Conservation (phyloP, 2,888 invertebrate species). For the Lithophane leautieri region DNA sequence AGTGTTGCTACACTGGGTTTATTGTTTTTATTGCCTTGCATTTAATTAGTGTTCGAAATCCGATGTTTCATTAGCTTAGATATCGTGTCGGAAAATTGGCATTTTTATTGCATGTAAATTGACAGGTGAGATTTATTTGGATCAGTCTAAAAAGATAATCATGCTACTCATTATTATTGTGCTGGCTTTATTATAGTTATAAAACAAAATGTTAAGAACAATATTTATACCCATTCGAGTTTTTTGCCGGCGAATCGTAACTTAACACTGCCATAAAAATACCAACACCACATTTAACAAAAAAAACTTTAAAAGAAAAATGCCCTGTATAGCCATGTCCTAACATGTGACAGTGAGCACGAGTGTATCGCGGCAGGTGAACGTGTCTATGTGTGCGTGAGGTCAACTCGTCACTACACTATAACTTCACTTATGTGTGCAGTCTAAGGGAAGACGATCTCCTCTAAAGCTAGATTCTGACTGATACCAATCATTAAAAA, state of each 20-base stretch:
- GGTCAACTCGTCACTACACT: constrained; percentile 79
- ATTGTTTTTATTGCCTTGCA: constrained; percentile 63
- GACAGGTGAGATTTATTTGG: constrained; percentile 38
- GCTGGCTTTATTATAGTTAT: constrained; percentile 17
- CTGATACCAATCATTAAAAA: constrained; percentile 58
- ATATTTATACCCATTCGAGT: background rate
- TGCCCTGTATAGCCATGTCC: constrained; percentile 66
- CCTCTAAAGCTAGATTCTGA: constrained; percentile 66
- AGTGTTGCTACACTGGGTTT: constrained; percentile 62
- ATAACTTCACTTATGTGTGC: constrained; percentile 66
- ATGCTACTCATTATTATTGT: constrained; percentile 35
- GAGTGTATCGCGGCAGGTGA: constrained; percentile 87
- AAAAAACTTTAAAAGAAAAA: background rate
- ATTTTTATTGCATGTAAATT: constrained; percentile 36
- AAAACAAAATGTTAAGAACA: constrained; percentile 24
- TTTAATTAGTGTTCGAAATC: constrained; percentile 56
- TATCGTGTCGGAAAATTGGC: constrained; percentile 25
- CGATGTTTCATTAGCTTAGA: constrained; percentile 34
- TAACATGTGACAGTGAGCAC: constrained; percentile 86
- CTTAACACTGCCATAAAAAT: background rate
- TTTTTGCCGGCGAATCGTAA: background rate
- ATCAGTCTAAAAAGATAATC: constrained; percentile 32
- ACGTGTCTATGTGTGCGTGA: constrained; percentile 81
- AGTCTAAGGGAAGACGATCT: constrained; percentile 68
- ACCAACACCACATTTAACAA: background rate